Evolutionary conservation across 2,888 invertebrate genomes (phyloP), one percentile per base, ranked within the genome.

Genomic region (Melangyna quadrimaculata): DNA sequence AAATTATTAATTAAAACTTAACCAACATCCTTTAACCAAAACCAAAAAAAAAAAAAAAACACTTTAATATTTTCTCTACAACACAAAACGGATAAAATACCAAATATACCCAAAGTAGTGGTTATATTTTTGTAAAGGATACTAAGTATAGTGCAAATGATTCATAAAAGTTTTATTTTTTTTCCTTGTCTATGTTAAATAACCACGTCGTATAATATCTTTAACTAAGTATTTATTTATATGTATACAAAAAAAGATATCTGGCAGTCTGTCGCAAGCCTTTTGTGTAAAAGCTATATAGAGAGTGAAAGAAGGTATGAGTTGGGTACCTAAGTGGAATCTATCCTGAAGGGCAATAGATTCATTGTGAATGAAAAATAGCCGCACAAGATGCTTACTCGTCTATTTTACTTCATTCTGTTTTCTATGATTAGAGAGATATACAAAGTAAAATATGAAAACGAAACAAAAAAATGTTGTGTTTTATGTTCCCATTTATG

Each of bases 311-410:
- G 48, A 51, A 67, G 51, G 32, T 65, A 51, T 7, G 2, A 4
- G 65, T 17, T 14, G 24, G n/a, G 29, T 48, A 43, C 43, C 17
- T 57, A 67, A 72, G 51, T 61, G 43, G 37, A 67, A 73, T 73
- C n/a, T 69, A n/a, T 40, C 53, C 27, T 32, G 17, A 6, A 29
- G 3, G 12, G 22, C 22, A 12, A 74, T 27, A 27, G 59, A 78
- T 67, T 65, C 57, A 83, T 84, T 67, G 71, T 67, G 55, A 19
- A 79, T 51, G 71, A 72, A 72, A 79, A 61, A 84, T 72, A 48
- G 14, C 61, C 59, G 37, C 67, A 71, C 71, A 75, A 71, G 45
- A 79, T 84, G 84, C 84, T 84, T 69, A 69, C 45, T 84, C 75
- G 59, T 72, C 71, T 67, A 45, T 84, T 79, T 84, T 48, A 73